These are phyloP conservation scores for Bombyx mandarina DNA, from an alignment of 1,140 invertebrate species.

Conservation along the genomic window DNA sequence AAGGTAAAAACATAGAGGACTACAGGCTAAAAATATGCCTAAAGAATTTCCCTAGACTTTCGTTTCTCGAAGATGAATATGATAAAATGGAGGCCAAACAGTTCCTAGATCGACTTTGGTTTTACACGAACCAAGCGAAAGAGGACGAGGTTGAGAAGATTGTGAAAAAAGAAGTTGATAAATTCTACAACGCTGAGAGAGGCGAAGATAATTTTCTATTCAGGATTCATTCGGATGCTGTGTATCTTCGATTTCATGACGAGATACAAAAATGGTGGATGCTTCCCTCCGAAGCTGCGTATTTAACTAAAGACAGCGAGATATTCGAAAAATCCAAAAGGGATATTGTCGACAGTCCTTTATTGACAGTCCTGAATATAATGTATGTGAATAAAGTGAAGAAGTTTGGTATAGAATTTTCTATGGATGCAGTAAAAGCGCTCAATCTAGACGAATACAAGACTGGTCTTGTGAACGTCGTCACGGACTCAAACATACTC, in stretches of 20 bases:
- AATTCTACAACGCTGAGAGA: conserved; percentile 9
- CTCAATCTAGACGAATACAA: conserved; percentile 3
- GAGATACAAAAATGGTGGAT: conserved; percentile 23
- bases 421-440: conserved; percentile 3
- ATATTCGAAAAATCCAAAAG: conserved; percentile 14
- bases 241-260: conserved; percentile 17
- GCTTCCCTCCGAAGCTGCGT: conserved; percentile 7
- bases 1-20: conserved; percentile 5
- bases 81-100: conserved; percentile 9
- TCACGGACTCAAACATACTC: conserved; percentile 7
- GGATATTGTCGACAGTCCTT: conserved; percentile 14
- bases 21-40: conserved; percentile 12
- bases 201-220: conserved; percentile 10
- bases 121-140: conserved; percentile 17
- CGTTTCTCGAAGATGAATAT: conserved; percentile 6
- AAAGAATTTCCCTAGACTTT: conserved; percentile 9
- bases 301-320: conserved; percentile 14
- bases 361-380: conserved; percentile 13
- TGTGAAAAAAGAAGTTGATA: conserved; percentile 15
- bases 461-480: conserved; percentile 7
- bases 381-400: conserved; percentile 16
- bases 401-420: conserved; percentile 11
- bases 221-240: conserved; percentile 14
- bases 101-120: conserved; percentile 15
- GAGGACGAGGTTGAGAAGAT: conserved; percentile 10